phyloP scores from a whole-genome alignment of 92 coral and sea anemone genomes.

The Palythoa heliodiscus region DNA sequence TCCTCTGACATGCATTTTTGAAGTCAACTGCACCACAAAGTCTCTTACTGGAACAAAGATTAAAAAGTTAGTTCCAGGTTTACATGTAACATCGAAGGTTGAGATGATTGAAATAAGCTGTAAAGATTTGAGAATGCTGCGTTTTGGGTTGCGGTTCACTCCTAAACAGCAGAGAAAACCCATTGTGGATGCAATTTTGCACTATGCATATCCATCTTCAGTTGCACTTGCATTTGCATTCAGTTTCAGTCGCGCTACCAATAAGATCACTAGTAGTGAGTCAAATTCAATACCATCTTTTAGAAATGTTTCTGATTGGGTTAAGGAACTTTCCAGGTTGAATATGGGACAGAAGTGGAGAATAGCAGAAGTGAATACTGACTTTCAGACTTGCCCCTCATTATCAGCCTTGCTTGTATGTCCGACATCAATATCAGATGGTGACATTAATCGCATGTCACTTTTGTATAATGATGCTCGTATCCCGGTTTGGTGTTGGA shows the following conservation, averaged over 20 bases:
- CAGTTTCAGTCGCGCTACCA: slow-evolving; percentile 60
- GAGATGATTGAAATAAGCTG: slow-evolving; percentile 84
- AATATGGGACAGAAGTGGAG: slow-evolving; percentile 89
- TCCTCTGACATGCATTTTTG: slow-evolving; percentile 91
- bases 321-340: slow-evolving; percentile 74
- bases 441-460: slow-evolving; percentile 84
- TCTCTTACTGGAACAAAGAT: slow-evolving; percentile 75
- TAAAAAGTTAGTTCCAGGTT: slow-evolving; percentile 79
- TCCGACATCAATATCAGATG: slow-evolving; percentile 77
- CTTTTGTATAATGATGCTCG: slow-evolving; percentile 83
- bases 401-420: slow-evolving; percentile 85
- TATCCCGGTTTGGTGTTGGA: slow-evolving; percentile 98
- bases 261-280: slow-evolving; percentile 3
- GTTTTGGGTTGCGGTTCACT: slow-evolving; percentile 91
- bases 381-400: slow-evolving; percentile 81
- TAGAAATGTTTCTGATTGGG: slow-evolving; percentile 88
- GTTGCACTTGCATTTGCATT: slow-evolving; percentile 89
- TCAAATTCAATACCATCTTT: slow-evolving; percentile 66
- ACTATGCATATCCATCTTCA: slow-evolving; percentile 83
- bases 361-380: slow-evolving; percentile 80
- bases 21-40: slow-evolving; percentile 61
- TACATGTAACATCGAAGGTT: slow-evolving; percentile 73
- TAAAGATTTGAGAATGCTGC: slow-evolving; percentile 89
- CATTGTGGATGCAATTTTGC: slow-evolving; percentile 79
- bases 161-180: slow-evolving; percentile 71